Conservation (phyloP, 2,888 invertebrate species). For the Chalcis sispes region DNA sequence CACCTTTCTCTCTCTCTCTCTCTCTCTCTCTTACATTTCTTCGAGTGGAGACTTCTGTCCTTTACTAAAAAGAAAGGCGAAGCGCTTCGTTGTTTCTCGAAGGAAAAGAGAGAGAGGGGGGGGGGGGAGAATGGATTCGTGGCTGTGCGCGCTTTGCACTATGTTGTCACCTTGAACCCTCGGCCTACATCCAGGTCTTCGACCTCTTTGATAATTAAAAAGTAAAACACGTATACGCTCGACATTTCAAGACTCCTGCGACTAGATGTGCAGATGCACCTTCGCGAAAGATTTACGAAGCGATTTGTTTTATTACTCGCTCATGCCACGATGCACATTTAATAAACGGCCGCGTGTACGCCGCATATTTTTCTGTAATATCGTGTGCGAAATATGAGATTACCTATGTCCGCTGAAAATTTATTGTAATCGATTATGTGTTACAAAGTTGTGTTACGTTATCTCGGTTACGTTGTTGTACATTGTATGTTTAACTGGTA, state of each 20-base stretch:
- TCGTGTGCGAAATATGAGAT: no score
- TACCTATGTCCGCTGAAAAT: no score
- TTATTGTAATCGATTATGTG: no score
- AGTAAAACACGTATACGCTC: slow-evolving; percentile 51
- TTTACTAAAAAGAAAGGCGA: slow-evolving; percentile 45
- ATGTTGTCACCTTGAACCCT: slow-evolving; percentile 57
- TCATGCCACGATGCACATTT: no score
- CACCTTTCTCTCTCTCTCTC: slow-evolving; percentile 36
- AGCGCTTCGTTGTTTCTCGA: slow-evolving; percentile 28
- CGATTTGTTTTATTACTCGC: no score
- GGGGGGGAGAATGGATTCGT: no score
- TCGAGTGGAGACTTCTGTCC: not conserved
- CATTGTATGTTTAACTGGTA: no score
- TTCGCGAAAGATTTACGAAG: not conserved
- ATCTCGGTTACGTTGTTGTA: no score
- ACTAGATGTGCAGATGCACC: not conserved
- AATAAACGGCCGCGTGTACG: no score
- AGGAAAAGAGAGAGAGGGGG: not conserved
- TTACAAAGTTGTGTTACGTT: no score
- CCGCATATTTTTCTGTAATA: no score
- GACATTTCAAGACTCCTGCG: slow-evolving; percentile 23
- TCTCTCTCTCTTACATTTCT: slow-evolving; percentile 50
- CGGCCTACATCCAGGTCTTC: slow-evolving; percentile 52
- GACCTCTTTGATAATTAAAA: slow-evolving; percentile 52
- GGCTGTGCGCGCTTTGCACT: not conserved